Conservation (phyloP, 2,113 vertebrate genomes). For the Calyptommatus sinebrachiatus region DNA sequence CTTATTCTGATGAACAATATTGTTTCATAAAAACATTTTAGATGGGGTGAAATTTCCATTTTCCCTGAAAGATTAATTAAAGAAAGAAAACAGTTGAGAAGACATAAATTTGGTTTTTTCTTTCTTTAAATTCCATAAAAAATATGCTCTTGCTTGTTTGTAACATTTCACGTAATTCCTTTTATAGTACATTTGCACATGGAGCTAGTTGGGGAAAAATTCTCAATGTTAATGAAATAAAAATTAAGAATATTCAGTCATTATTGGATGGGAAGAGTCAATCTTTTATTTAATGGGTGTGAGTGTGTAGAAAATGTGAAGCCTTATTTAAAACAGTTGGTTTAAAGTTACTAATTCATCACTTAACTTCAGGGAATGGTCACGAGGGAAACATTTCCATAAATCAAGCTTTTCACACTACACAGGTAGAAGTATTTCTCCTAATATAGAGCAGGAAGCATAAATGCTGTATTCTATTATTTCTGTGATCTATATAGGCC, state of each 20-base stretch:
- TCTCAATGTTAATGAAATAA: conserved; percentile 11
- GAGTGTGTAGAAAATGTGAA: conserved; percentile 40
- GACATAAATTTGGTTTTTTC: neutral
- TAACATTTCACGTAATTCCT: neutral
- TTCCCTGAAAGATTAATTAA: neutral
- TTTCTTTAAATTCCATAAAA: conserved; percentile 8
- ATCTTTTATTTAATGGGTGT: conserved; percentile 35
- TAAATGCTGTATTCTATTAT: no score
- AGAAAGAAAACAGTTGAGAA: neutral
- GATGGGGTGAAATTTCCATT: neutral
- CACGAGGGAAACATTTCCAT: no score
- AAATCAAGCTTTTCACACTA: no score
- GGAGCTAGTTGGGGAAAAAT: neutral
- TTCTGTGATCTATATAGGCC: no score
- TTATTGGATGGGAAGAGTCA: neutral
- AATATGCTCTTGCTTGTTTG: neutral
- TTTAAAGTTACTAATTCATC: conserved; percentile 37
- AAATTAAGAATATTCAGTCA: conserved; percentile 13
- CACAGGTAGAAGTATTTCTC: no score
- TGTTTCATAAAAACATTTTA: neutral
- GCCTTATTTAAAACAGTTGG: conserved; percentile 45
- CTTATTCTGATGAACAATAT: no score
- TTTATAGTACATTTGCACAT: neutral
- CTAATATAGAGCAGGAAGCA: no score
- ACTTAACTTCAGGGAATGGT: no score